Evolutionary conservation across 2,113 vertebrate genomes (phyloP).

Genomic region (Malurus cyaneus): DNA sequence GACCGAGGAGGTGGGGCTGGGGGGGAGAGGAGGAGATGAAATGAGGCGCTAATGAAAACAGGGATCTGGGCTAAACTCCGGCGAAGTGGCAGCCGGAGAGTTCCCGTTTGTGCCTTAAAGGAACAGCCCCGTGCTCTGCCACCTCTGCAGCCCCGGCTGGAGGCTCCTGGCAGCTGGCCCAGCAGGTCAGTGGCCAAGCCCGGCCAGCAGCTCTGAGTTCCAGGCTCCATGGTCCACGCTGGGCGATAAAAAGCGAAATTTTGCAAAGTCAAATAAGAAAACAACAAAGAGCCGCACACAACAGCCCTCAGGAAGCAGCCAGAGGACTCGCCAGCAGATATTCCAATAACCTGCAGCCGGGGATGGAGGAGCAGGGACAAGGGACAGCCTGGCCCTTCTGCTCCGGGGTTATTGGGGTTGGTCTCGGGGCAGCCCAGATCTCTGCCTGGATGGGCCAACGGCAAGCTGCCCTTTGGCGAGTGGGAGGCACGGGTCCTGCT

Average conservation of each 20-base stretch:
- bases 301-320: neutral
- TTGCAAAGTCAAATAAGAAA: neutral
- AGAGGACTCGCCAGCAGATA: neutral
- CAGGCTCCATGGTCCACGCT: neutral
- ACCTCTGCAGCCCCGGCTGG: neutral
- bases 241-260: rapidly evolving
- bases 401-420: neutral
- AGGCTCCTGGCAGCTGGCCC: neutral
- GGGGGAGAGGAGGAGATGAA: conserved; percentile 1
- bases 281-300: neutral
- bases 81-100: conserved; percentile 15
- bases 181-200: neutral
- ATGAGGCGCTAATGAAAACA: neutral
- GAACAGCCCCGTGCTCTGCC: neutral
- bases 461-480: neutral
- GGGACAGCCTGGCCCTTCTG: neutral
- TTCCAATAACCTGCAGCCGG: neutral
- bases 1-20: conserved; percentile 46
- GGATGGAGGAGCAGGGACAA: neutral
- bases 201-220: rapidly evolving
- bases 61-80: neutral
- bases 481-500: rapidly evolving
- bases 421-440: neutral
- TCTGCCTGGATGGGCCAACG: rapidly evolving
- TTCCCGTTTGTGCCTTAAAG: conserved; percentile 14